Evolutionary conservation across 2,888 invertebrate genomes (phyloP).

Genomic region (Criorhina ranunculi): DNA sequence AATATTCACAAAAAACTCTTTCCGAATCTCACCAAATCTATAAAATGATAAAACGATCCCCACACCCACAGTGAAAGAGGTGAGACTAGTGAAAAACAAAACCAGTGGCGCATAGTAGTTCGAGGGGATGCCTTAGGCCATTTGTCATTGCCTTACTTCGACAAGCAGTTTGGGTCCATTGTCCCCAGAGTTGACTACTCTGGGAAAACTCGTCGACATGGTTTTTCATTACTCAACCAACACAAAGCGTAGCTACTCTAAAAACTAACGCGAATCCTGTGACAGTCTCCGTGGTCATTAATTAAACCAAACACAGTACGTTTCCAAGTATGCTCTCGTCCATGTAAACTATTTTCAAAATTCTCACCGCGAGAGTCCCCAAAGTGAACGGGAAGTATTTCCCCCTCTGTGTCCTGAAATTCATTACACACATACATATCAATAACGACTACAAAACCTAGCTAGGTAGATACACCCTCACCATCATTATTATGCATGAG

Average conservation of each 20-base stretch:
- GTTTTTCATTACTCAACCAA: neutral
- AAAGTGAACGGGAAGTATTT: neutral
- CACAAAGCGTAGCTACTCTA: neutral
- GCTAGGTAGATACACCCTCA: conserved; percentile 4
- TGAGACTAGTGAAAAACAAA: too few species aligned
- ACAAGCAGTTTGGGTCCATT: too few species aligned
- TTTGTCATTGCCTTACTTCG: too few species aligned
- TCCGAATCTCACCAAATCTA: too few species aligned
- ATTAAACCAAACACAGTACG: conserved; percentile 19
- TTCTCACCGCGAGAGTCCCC: neutral
- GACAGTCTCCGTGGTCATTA: conserved; percentile 6
- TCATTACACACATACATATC: conserved; percentile 12
- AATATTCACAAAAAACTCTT: too few species aligned
- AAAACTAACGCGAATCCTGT: neutral
- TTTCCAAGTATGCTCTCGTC: neutral
- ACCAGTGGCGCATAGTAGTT: too few species aligned
- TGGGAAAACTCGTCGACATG: too few species aligned
- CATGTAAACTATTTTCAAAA: conserved; percentile 11
- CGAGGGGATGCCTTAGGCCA: too few species aligned
- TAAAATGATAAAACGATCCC: too few species aligned
- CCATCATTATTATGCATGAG: conserved; percentile 45
- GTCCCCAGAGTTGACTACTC: too few species aligned
- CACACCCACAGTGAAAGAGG: too few species aligned
- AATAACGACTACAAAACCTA: conserved; percentile 22
- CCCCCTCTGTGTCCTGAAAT: neutral